Evolutionary conservation across 2,797 vertebrate genomes (phyloP).

Genomic region (Vireo griseus): DNA sequence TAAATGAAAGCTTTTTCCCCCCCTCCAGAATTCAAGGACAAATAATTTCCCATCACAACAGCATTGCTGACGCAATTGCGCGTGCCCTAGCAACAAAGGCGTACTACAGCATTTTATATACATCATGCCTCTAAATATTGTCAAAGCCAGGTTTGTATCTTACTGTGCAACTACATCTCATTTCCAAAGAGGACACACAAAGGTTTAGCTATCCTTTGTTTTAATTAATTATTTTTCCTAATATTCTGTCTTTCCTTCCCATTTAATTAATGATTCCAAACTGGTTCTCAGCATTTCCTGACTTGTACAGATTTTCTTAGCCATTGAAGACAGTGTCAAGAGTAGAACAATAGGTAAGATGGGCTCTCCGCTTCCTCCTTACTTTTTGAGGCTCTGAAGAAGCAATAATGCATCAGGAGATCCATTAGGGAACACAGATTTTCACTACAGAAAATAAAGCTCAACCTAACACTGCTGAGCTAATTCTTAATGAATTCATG

Average conservation of each 20-base stretch:
- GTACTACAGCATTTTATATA: constrained; percentile 40
- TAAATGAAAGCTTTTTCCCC: background rate
- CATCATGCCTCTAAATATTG: constrained; percentile 21
- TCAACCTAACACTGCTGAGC: background rate
- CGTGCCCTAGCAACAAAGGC: constrained; percentile 52
- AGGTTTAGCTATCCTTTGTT: constrained; percentile 24
- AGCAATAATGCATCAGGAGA: background rate
- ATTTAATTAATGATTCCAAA: constrained; percentile 52
- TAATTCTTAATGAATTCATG: constrained; percentile 38
- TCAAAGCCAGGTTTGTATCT: constrained; percentile 21
- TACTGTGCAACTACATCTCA: background rate
- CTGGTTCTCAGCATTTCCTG: constrained; percentile 28
- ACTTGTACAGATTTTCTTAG: constrained; percentile 10
- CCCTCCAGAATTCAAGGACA: constrained; percentile 13
- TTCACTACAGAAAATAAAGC: background rate
- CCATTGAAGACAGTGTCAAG: background rate
- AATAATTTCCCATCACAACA: constrained; percentile 29
- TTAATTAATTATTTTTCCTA: background rate
- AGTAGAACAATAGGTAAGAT: background rate
- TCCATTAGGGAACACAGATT: background rate
- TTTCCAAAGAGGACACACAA: background rate
- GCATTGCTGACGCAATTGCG: background rate
- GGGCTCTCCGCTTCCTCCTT: background rate
- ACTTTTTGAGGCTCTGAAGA: background rate
- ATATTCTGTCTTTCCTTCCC: background rate